Conservation (phyloP, 2,888 invertebrate species). For the Limnephilus lunatus region DNA sequence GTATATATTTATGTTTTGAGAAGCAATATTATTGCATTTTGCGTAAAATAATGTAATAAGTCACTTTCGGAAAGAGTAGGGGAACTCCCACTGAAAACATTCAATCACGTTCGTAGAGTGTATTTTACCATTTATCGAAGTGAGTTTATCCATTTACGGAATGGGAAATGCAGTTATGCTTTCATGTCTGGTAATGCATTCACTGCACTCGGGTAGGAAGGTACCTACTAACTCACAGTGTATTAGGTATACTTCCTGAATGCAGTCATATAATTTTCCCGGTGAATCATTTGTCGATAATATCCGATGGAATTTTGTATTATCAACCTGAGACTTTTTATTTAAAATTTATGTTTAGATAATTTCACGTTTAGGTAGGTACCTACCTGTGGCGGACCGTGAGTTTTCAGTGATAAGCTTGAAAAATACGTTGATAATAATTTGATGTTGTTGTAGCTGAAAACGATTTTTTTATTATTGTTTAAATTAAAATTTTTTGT, state of each 20-base stretch:
- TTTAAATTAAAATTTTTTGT: too few species aligned
- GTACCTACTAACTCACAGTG: neutral
- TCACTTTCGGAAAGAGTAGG: neutral
- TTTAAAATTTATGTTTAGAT: neutral
- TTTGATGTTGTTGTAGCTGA: too few species aligned
- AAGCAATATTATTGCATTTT: neutral
- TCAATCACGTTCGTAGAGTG: conserved; percentile 16
- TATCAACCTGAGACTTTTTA: neutral
- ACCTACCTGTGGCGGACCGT: too few species aligned
- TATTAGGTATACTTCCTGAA: neutral
- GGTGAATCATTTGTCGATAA: conserved; percentile 3
- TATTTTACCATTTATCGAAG: neutral
- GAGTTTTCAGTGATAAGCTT: too few species aligned
- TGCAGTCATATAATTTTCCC: neutral
- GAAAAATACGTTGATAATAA: too few species aligned
- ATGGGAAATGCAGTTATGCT: conserved; percentile 32
- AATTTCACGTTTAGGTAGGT: too few species aligned
- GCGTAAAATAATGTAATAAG: neutral
- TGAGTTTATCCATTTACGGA: conserved; percentile 34
- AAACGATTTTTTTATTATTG: too few species aligned
- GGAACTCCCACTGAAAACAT: neutral
- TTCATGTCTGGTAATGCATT: neutral
- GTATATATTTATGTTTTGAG: neutral
- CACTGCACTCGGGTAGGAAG: neutral
- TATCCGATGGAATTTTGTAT: neutral